phyloP scores from a whole-genome alignment of 2,113 vertebrate species.

The Aplodontia rufa region DNA sequence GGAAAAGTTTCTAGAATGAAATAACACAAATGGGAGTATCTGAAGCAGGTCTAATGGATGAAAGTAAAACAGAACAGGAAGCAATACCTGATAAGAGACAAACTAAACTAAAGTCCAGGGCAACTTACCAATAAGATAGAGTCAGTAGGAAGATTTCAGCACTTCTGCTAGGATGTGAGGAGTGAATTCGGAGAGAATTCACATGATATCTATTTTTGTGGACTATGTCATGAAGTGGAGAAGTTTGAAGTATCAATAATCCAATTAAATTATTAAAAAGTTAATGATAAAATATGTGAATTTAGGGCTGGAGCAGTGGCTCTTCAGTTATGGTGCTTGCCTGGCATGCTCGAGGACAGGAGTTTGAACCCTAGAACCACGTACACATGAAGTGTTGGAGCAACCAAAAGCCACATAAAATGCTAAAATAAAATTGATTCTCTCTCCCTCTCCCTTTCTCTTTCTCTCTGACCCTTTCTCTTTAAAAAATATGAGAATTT shows the following conservation, averaged over 20 bases:
- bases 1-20: neutral
- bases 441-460: no score
- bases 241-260: neutral
- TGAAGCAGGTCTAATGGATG: neutral
- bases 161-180: neutral
- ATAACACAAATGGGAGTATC: neutral
- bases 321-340: no score
- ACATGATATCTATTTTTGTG: neutral
- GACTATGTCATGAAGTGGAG: neutral
- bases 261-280: neutral
- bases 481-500: neutral
- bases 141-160: neutral
- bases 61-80: neutral
- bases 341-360: no score
- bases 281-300: neutral
- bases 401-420: no score
- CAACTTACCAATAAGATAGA: neutral
- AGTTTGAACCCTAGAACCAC: no score
- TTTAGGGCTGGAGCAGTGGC: no score
- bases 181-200: neutral
- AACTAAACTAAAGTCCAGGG: neutral
- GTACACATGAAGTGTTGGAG: no score
- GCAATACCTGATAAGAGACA: neutral
- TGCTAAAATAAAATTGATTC: no score
- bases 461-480: no score